Evolutionary conservation across 2,797 vertebrate genomes (phyloP).

Genomic region (Megaceryle alcyon): DNA sequence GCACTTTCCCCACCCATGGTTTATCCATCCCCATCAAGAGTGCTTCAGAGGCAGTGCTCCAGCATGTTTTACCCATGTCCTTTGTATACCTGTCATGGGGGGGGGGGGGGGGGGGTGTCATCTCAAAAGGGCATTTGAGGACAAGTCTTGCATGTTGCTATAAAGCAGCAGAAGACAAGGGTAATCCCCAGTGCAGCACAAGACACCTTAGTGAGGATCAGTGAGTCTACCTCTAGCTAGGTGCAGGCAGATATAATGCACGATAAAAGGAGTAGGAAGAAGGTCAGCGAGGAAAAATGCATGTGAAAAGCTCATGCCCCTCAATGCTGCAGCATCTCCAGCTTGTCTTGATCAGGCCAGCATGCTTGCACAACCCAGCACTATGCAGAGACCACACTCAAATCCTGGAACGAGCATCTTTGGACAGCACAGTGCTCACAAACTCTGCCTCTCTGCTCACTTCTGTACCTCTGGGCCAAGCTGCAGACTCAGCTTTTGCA

Average conservation of each 20-base stretch:
- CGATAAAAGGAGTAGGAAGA: not conserved
- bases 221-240: not conserved
- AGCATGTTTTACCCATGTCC: not conserved
- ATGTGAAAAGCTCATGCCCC: too few relatives aligned
- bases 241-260: not conserved
- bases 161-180: not conserved
- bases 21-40: not conserved
- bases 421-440: not conserved
- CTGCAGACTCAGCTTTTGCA: not conserved
- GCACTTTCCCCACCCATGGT: not conserved
- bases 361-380: not conserved
- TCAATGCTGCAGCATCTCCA: not conserved
- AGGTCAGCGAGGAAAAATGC: not conserved
- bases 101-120: not conserved
- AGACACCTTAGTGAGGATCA: not conserved
- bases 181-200: not conserved
- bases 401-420: not conserved
- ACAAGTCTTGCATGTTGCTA: not conserved
- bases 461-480: not conserved
- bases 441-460: not conserved
- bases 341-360: not conserved
- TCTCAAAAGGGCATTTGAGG: not conserved
- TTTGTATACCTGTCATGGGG: not conserved
- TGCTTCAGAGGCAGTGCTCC: not conserved
- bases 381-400: accelerated